Evolutionary conservation across 2,113 vertebrate genomes (phyloP).

Genomic region (Candoia aspera): DNA sequence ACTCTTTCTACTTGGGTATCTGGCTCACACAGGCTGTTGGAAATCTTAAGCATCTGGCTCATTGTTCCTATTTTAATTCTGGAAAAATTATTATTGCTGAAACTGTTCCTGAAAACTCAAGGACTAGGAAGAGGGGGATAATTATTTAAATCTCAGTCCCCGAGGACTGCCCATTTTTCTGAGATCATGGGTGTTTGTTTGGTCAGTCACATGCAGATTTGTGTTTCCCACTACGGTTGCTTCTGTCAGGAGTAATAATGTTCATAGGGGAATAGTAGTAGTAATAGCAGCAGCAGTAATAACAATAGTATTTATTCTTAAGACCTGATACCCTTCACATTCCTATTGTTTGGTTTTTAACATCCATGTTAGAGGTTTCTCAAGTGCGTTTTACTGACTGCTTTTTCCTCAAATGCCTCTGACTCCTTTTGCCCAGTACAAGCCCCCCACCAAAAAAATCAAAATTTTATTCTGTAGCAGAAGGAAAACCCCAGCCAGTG

Average conservation of each 20-base stretch:
- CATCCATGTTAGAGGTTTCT: neutral
- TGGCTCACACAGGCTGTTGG: neutral
- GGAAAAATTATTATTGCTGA: neutral
- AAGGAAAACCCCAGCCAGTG: neutral
- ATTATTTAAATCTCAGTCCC: neutral
- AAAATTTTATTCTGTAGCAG: neutral
- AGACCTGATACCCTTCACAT: slow-evolving; percentile 4
- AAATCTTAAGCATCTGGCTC: neutral
- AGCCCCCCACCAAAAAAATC: neutral
- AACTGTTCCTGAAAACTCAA: neutral
- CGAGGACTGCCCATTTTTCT: neutral
- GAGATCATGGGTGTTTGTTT: neutral
- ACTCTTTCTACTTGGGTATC: neutral
- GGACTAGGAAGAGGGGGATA: neutral
- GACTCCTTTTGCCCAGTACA: neutral
- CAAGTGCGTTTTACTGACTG: neutral
- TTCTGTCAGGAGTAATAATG: no score
- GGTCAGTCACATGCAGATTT: neutral
- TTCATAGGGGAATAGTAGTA: no score
- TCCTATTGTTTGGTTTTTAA: neutral
- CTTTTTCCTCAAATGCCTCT: neutral
- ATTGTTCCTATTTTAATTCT: neutral
- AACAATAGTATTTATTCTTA: neutral
- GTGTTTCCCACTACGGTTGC: neutral
- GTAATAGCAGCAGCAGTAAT: no score